phyloP scores from a whole-genome alignment of 2,797 vertebrate species.

The Helarctos malayanus region DNA sequence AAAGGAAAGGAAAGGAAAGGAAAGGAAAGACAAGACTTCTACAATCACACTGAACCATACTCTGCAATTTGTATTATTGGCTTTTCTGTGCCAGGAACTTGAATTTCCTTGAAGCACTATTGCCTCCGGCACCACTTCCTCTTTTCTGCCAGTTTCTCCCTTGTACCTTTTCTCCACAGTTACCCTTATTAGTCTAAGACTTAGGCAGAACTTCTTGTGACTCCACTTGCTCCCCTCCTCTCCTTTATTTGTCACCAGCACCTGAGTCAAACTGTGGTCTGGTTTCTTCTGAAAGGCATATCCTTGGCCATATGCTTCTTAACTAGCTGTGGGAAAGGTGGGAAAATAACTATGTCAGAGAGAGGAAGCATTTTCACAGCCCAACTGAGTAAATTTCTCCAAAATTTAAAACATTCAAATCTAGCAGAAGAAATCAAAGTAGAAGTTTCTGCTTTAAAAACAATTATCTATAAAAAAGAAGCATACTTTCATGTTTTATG shows the following conservation, averaged over 20 bases:
- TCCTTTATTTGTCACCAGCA: background rate
- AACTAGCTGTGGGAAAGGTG: background rate
- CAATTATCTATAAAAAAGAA: background rate
- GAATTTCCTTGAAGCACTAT: background rate
- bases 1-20: no score
- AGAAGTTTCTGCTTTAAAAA: background rate
- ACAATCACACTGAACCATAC: background rate
- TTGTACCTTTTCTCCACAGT: background rate
- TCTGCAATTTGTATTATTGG: background rate
- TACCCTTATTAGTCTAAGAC: background rate
- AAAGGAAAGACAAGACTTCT: background rate
- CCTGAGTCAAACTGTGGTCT: background rate
- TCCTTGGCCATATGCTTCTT: background rate
- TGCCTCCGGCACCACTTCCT: accelerated
- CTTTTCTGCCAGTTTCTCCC: background rate
- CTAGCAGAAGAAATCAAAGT: background rate
- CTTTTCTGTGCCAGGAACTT: background rate
- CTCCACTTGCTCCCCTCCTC: background rate
- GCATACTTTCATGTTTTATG: background rate
- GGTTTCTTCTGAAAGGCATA: background rate
- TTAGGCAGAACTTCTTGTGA: background rate
- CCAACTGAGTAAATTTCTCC: background rate
- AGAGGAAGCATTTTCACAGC: background rate
- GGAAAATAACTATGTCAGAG: background rate
- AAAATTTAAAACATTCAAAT: background rate